phyloP scores from a whole-genome alignment of 2,113 vertebrate species.

The Alaudala cheleensis region DNA sequence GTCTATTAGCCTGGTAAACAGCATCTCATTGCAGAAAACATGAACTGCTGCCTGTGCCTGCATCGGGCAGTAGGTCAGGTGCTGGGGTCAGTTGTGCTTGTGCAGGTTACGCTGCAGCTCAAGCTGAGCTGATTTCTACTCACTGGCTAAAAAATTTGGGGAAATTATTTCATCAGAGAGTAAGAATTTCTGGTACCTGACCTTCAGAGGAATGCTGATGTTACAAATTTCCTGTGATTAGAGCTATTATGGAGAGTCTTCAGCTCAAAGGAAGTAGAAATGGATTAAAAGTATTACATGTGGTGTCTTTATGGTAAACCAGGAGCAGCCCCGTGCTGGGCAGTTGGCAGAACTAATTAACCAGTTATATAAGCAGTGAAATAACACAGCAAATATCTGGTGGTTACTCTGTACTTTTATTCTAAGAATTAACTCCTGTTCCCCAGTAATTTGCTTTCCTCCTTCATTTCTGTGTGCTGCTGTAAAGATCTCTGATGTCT shows the following conservation, averaged over 20 bases:
- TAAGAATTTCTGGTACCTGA: not conserved
- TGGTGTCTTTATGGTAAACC: not conserved
- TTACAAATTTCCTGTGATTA: not conserved
- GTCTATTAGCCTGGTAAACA: not conserved
- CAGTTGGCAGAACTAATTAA: not conserved
- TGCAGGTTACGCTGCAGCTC: not conserved
- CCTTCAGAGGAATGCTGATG: not conserved
- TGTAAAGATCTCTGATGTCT: not conserved
- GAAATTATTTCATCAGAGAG: not conserved
- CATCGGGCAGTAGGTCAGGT: rapidly evolving
- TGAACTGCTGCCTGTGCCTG: not conserved
- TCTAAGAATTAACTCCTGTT: not conserved
- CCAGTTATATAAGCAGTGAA: not conserved
- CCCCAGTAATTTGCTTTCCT: not conserved
- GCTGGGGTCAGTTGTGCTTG: not conserved
- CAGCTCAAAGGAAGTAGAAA: not conserved
- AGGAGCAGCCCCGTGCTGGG: not conserved
- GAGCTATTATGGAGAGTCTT: not conserved
- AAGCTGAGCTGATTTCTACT: not conserved
- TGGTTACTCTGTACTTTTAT: not conserved
- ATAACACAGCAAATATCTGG: not conserved
- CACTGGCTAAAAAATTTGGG: not conserved
- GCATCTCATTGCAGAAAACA: not conserved
- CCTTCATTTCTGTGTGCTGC: not conserved
- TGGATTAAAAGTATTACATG: not conserved